phyloP scores from a whole-genome alignment of 1,140 invertebrate genomes.

The Dendroctonus valens region DNA sequence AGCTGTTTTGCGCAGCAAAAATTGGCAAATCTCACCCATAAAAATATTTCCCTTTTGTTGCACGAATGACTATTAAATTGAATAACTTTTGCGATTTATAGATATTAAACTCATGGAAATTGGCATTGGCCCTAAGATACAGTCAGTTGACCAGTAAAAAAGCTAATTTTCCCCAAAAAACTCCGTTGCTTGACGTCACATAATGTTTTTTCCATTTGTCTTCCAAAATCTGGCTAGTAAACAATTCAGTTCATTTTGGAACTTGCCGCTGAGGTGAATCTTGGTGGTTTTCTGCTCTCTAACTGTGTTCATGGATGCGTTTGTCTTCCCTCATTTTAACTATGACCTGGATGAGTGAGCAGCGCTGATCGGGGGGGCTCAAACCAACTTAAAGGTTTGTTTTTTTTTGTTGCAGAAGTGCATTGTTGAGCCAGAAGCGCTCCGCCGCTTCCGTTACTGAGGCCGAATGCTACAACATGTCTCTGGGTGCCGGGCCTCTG shows the following conservation, averaged over 20 bases:
- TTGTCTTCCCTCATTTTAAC: no score
- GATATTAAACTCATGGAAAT: not conserved
- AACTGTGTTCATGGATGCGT: not conserved
- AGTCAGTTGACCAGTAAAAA: not conserved
- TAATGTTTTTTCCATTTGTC: no score
- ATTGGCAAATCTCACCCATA: not conserved
- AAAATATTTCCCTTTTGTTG: not conserved
- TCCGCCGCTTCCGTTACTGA: conserved; percentile 57
- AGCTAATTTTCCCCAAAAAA: no score
- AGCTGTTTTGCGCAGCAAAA: not conserved
- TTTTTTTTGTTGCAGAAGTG: conserved; percentile 38
- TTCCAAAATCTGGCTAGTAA: no score
- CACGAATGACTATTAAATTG: not conserved
- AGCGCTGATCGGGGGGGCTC: no score
- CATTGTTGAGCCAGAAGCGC: conserved; percentile 55
- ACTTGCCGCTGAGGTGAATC: not conserved
- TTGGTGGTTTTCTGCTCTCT: not conserved
- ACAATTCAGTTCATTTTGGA: not conserved
- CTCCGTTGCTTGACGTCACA: no score
- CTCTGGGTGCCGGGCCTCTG: conserved; percentile 97
- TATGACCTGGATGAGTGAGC: no score
- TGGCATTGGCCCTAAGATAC: not conserved
- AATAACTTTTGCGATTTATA: not conserved
- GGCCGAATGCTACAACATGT: conserved; percentile 72
- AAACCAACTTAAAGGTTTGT: not conserved